Evolutionary conservation across 2,888 invertebrate species (phyloP), one percentile per base, ranked within the genome.

Genomic region (Agrenia bidenticulata): DNA sequence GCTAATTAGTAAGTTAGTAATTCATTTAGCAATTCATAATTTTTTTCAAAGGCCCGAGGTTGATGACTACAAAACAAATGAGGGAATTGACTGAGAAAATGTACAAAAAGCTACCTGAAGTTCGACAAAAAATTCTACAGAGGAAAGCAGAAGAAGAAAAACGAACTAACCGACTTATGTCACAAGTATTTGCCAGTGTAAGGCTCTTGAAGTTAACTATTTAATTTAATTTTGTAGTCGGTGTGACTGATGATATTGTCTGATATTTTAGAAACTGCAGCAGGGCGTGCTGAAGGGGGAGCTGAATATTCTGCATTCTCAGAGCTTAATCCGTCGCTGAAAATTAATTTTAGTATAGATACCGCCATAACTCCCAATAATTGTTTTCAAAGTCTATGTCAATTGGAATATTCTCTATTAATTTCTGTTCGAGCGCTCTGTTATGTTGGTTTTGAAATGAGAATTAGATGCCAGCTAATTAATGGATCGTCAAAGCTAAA

Each of bases 181-280:
- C 87, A 1, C 85, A 87, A 78, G 83, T 90, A 64, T 92, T 90
- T 80, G 88, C 88, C 78, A 87, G 85, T 83, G 89, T 89, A 80
- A 75, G 75, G 24, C 21, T 53, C 45, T 21, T 45, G 42, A 26
- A 11, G 17, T 41, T 24, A 51, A 23, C 9, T 19, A 23, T 51
- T 24, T 24, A 4, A 51, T 9, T 17, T 11, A 9, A 23, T 51
- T 23, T 51, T 51, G 11, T 9, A 23, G 23, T 19, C 9, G 39
- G 27, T 24, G 9, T 45, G 45, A 45, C 5, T 51, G 19, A 19
- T 4, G 51, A 15, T 23, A 17, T 11, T 49, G n/a, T 49, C 9
- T 41, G n/a, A 24, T 39, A 39, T 57, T 57, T 45, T 21, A 72
- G 72, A 65, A 68, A 66, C 39, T 72, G 17, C 61, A 63, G 2